These are phyloP conservation scores for Petrolisthes cinctipes DNA, from an alignment of 2,888 invertebrate genomes.

Conservation along the genomic window DNA sequence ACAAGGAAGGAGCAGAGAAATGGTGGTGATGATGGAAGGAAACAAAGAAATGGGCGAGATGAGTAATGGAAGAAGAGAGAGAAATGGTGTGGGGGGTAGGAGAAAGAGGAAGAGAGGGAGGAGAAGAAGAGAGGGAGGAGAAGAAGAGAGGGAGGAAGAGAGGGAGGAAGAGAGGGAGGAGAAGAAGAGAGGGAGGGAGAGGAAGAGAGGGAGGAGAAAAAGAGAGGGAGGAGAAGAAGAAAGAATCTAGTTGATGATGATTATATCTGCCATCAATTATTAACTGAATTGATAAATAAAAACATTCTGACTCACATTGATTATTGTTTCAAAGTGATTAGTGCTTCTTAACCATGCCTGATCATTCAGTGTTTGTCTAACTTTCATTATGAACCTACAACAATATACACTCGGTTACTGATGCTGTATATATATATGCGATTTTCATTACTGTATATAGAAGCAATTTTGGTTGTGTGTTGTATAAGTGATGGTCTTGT, in stretches of 20 bases:
- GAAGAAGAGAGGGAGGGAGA: neutral
- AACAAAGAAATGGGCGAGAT: neutral
- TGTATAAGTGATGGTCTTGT: too few relatives aligned
- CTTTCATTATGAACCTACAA: too few relatives aligned
- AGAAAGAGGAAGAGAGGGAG: neutral
- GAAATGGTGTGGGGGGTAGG: neutral
- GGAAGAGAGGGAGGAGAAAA: neutral
- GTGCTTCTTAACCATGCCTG: too few relatives aligned
- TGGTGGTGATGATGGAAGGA: neutral
- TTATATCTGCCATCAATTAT: too few relatives aligned
- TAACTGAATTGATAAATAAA: too few relatives aligned
- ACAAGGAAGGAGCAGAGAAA: neutral
- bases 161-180: neutral
- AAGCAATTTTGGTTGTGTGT: too few relatives aligned
- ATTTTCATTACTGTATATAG: too few relatives aligned
- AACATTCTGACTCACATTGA: too few relatives aligned
- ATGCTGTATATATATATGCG: too few relatives aligned
- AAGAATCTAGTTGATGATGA: neutral
- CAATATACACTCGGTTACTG: too few relatives aligned
- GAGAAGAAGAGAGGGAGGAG: slow-evolving; percentile 10
- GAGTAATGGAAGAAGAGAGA: neutral
- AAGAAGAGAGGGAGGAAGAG: neutral
- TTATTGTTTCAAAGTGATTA: too few relatives aligned
- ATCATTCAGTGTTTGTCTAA: too few relatives aligned
- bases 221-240: neutral